phyloP scores from a whole-genome alignment of 2,888 invertebrate species.

The Apotomis betuletana region DNA sequence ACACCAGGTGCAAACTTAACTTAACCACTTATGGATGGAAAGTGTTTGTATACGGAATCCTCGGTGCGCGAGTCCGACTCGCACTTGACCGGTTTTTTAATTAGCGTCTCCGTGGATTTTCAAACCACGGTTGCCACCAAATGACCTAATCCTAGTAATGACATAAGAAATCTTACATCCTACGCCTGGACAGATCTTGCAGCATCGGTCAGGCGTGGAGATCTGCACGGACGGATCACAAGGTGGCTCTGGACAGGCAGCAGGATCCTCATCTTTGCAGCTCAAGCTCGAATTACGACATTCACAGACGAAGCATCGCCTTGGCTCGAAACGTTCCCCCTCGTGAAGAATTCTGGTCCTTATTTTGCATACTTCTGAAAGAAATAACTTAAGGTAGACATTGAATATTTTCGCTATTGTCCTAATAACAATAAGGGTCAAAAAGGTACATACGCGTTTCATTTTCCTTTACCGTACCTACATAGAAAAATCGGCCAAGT shows the following conservation, averaged over 20 bases:
- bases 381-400: background rate
- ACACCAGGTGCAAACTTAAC: too few species aligned
- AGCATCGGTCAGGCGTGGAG: conserved; percentile 21
- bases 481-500: too few species aligned
- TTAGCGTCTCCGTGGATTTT: background rate
- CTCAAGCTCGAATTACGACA: conserved; percentile 9
- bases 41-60: too few species aligned
- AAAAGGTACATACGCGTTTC: too few species aligned
- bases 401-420: too few species aligned
- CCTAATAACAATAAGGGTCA: too few species aligned
- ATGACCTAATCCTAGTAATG: too few species aligned
- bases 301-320: conserved; percentile 1
- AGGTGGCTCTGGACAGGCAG: background rate
- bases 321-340: conserved; percentile 18
- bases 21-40: too few species aligned
- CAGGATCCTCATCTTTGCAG: background rate
- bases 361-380: conserved; percentile 14
- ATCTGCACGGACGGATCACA: conserved; percentile 2
- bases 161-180: conserved; percentile 4
- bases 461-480: too few species aligned
- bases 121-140: background rate
- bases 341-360: conserved; percentile 19
- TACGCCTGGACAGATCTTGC: conserved; percentile 29
- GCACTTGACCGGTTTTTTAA: too few species aligned
- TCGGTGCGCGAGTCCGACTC: too few species aligned